Conservation (phyloP, 2,888 invertebrate species). For the Himalopsyche kuldschensis region DNA sequence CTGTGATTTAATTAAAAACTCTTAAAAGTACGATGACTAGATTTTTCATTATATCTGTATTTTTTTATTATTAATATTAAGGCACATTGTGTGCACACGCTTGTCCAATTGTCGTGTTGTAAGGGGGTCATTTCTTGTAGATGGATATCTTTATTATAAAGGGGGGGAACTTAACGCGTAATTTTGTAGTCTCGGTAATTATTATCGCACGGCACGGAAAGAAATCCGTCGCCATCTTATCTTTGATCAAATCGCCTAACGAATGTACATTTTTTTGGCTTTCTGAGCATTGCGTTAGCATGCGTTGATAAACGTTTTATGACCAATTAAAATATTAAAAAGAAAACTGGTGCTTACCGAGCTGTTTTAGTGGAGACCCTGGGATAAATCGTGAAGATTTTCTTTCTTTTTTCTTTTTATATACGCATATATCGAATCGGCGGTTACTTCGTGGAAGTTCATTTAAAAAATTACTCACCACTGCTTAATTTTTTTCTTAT, state of each 20-base stretch:
- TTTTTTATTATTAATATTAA: not conserved
- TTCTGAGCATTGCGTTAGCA: not conserved
- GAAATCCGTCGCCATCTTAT: slow-evolving; percentile 1
- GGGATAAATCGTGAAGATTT: too few species aligned
- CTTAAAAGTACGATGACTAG: too few species aligned
- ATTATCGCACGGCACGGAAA: not conserved
- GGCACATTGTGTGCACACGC: not conserved
- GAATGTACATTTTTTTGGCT: not conserved
- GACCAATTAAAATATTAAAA: not conserved
- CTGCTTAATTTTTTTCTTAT: too few species aligned
- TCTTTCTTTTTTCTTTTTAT: not conserved
- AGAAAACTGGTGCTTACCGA: not conserved
- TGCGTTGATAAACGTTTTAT: not conserved
- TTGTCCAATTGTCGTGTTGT: not conserved
- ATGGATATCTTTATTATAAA: not conserved
- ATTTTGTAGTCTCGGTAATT: not conserved
- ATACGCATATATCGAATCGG: too few species aligned
- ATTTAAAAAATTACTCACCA: too few species aligned
- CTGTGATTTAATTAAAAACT: too few species aligned
- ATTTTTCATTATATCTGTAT: too few species aligned
- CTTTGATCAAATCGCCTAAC: not conserved
- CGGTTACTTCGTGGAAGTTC: too few species aligned
- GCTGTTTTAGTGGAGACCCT: not conserved
- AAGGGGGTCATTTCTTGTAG: not conserved
- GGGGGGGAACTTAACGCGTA: not conserved